Percentiles rank a stretch among this genome's conserved stretches.
These are phyloP conservation scores for Chymomyza amoena DNA, from an alignment of 2,888 invertebrate genomes.

Conservation along the genomic window DNA sequence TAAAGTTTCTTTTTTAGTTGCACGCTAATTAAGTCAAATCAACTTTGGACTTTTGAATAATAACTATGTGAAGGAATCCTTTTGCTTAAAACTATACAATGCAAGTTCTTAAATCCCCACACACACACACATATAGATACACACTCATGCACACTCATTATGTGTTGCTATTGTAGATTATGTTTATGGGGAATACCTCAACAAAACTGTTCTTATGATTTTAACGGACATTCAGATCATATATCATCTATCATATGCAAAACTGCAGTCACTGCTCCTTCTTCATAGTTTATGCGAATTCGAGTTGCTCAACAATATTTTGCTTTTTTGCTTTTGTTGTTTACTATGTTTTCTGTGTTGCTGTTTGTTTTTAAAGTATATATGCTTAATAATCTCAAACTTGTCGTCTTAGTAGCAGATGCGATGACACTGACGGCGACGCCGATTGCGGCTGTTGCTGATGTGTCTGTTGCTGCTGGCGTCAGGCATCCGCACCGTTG, in stretches of 20 bases:
- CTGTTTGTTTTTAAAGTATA: conserved; percentile 39
- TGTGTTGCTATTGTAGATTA: conserved; percentile 21
- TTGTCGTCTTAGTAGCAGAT: conserved; percentile 75
- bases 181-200: conserved; percentile 18
- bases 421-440: conserved; percentile 49
- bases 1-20: not conserved
- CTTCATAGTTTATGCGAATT: conserved; percentile 19
- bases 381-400: conserved; percentile 77
- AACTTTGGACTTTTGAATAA: too few species aligned
- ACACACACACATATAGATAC: not conserved
- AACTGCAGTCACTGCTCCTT: not conserved
- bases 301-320: conserved; percentile 3
- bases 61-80: too few species aligned
- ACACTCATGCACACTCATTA: not conserved
- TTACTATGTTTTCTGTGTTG: conserved; percentile 20
- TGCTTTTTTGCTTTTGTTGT: conserved; percentile 18
- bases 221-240: conserved; percentile 63
- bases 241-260: not conserved
- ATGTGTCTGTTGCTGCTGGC: conserved; percentile 57
- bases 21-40: not conserved
- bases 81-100: too few species aligned
- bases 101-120: not conserved
- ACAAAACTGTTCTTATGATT: conserved; percentile 61
- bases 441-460: conserved; percentile 43
- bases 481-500: conserved; percentile 69